Evolutionary conservation across 1,140 invertebrate species (phyloP).

Genomic region (Gerris buenoi): DNA sequence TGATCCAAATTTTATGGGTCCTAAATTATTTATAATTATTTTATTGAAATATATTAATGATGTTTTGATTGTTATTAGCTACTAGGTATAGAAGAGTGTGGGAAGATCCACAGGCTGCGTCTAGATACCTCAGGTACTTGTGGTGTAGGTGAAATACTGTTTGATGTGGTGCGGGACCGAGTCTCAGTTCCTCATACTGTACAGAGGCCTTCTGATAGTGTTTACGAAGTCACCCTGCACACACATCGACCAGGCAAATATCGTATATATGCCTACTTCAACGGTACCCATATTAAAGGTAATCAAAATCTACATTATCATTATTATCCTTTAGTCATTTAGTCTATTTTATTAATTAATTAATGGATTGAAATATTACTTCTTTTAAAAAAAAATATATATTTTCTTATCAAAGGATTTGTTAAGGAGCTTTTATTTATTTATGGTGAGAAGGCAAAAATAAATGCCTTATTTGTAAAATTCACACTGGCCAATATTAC

Average conservation of each 20-base stretch:
- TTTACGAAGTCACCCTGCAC: conserved; percentile 76
- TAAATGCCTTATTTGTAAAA: too few relatives aligned
- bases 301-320: not conserved
- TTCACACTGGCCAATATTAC: too few relatives aligned
- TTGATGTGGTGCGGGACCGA: conserved; percentile 76
- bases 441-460: too few relatives aligned
- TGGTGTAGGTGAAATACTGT: conserved; percentile 70
- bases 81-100: conserved; percentile 41
- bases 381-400: too few relatives aligned
- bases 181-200: conserved; percentile 67
- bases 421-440: too few relatives aligned
- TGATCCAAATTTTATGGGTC: too few relatives aligned
- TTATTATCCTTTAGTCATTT: not conserved
- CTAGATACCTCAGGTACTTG: conserved; percentile 69
- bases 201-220: conserved; percentile 61
- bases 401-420: too few relatives aligned
- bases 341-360: too few relatives aligned
- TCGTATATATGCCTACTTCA: conserved; percentile 84
- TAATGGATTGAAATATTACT: too few relatives aligned
- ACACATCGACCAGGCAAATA: conserved; percentile 83
- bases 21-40: too few relatives aligned
- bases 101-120: conserved; percentile 53
- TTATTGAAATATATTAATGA: too few relatives aligned
- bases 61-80: conserved; percentile 30
- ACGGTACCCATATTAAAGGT: conserved; percentile 88